Conservation (phyloP, 2,113 vertebrate genomes). For the Tylochromis polylepis region DNA sequence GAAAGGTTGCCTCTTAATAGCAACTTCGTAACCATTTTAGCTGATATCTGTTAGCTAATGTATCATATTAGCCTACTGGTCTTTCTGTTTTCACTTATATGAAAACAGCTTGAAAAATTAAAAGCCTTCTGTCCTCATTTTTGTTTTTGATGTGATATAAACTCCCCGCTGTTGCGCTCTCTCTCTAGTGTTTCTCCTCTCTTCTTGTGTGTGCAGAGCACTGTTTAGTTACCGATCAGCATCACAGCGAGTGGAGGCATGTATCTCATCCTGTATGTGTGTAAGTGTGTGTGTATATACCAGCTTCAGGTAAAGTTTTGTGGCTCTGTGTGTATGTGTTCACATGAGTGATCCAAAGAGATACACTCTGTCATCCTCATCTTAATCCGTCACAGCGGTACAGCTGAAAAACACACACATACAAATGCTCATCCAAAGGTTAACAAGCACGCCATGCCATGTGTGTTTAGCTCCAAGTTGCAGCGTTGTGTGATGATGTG, state of each 20-base stretch:
- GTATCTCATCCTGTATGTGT: not conserved
- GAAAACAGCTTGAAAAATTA: not conserved
- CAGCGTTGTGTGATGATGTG: conserved; percentile 19
- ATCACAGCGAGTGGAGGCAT: not conserved
- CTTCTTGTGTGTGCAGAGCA: not conserved
- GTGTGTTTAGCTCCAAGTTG: conserved; percentile 15
- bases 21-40: not conserved
- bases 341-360: not conserved
- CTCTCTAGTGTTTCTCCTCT: not conserved
- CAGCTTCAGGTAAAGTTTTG: not conserved
- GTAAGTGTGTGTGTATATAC: not conserved
- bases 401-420: conserved; percentile 5
- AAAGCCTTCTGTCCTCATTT: not conserved
- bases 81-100: not conserved
- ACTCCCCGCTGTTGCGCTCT: not conserved
- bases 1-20: not conserved
- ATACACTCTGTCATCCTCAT: conserved; percentile 31
- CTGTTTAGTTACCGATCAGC: not conserved
- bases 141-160: not conserved
- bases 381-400: conserved; percentile 22
- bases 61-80: not conserved
- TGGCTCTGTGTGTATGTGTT: not conserved
- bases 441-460: conserved; percentile 14
- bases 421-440: conserved; percentile 36
- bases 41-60: not conserved